Percentiles rank a stretch among this genome's conserved stretches.
These are phyloP conservation scores for Hesperophylax magnus DNA, from an alignment of 1,140 invertebrate genomes.

Conservation along the genomic window DNA sequence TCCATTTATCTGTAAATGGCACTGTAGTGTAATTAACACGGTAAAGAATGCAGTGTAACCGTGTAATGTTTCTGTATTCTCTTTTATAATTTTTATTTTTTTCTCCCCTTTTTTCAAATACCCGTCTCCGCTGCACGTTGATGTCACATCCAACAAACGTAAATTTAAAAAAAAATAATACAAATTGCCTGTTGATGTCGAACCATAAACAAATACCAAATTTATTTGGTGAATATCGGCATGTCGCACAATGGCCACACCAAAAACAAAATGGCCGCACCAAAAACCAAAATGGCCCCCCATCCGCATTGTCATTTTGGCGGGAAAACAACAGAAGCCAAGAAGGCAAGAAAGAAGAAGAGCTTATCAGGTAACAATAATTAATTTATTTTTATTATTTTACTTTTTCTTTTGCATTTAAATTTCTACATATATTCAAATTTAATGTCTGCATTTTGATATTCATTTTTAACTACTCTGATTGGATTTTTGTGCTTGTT, in stretches of 20 bases:
- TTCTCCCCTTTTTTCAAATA: slow-evolving; percentile 45
- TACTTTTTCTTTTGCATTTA: neutral
- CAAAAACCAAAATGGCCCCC: slow-evolving; percentile 8
- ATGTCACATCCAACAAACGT: slow-evolving; percentile 48
- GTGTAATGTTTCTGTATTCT: neutral
- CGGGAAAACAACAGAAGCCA: slow-evolving; percentile 80
- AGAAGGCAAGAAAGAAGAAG: slow-evolving; percentile 93
- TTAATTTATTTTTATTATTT: neutral
- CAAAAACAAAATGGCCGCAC: slow-evolving; percentile 46
- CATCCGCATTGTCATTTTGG: neutral
- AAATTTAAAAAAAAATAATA: slow-evolving; percentile 22
- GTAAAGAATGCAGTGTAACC: no score
- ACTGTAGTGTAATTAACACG: no score
- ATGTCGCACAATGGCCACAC: slow-evolving; percentile 42
- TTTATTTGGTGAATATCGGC: slow-evolving; percentile 47
- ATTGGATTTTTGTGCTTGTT: no score
- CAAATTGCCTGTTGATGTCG: slow-evolving; percentile 29
- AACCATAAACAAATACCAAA: slow-evolving; percentile 39
- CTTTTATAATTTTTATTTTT: slow-evolving; percentile 49
- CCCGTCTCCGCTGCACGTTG: slow-evolving; percentile 53
- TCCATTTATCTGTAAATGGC: no score
- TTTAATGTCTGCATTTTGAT: no score
- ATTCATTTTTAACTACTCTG: no score
- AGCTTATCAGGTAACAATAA: slow-evolving; percentile 83
- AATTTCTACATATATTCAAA: no score